Base-by-base conservation (phyloP, 1,140 invertebrate genomes). In the Papilio glaucus region DNA sequence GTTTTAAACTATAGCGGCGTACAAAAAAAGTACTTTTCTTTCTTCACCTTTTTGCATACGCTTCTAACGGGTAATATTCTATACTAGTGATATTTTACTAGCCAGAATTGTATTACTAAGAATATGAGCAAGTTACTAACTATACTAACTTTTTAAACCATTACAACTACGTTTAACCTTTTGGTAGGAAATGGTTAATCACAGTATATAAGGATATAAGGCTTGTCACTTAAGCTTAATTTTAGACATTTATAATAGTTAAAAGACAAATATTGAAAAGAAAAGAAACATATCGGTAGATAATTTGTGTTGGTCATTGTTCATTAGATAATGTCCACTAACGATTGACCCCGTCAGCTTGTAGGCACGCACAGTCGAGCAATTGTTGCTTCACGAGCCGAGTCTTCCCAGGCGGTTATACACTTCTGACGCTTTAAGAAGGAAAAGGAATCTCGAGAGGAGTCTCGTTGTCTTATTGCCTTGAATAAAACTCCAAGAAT, bases 401-500 rank as follows among this genome's bases (percentile, higher is more conserved):
- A 24, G 21, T 69, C 42, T 69, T 69, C 65, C 65, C 65, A 69
- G 65, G 65, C 65, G 65, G 65, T 69, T 69, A 69, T 69, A 33
- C 18, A 69, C 65, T 42, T 69, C 65, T 45, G 41, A 15, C 21
- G 26, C 26, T 41, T 49, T 24, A 26, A 38, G 41, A 41, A 33
- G 24, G 21, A 38, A 7, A 62, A 33, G 7, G 15, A 37, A 37
- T 63, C 29, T 63, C 15, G 26, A 33, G 26, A 18, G 38, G 13
- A n/a, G n/a, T n/a, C n/a, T n/a, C n/a, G n/a, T n/a, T n/a, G n/a
- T n/a, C n/a, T n/a, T 63, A 0, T 13, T 63, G 26, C 13, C 26
- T 63, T 18, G 61, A 33, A 8, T 8, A 57, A 26, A 63, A 38
- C 33, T 45, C 65, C 13, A 39, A 29, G 9, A 65, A 65, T 9